These are phyloP conservation scores for Odontothrips loti DNA, from an alignment of 2,888 invertebrate genomes.

Conservation along the genomic window DNA sequence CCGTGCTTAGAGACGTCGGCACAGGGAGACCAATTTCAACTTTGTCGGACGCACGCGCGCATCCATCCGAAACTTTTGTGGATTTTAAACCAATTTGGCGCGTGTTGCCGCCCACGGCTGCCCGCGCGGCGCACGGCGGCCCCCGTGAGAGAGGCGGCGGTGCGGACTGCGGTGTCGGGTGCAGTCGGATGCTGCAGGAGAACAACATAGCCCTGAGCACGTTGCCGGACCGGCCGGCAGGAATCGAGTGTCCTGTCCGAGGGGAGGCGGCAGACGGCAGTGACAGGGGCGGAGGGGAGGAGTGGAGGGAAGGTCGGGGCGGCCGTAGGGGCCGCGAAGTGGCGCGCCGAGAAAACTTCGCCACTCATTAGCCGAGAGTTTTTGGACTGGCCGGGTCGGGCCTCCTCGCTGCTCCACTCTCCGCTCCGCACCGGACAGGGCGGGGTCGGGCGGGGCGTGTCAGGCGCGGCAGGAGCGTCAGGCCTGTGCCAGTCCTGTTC, in stretches of 20 bases:
- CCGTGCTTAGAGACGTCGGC: not conserved
- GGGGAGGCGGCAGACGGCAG: not conserved
- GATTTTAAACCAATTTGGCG: not conserved
- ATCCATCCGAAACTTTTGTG: not conserved
- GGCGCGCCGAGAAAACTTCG: not conserved
- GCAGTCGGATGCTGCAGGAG: not conserved
- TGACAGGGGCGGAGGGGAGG: not conserved
- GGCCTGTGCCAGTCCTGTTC: not conserved
- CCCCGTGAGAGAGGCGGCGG: not conserved
- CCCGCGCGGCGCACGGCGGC: no score
- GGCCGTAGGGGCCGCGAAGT: not conserved
- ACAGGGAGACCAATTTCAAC: not conserved
- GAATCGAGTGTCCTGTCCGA: not conserved
- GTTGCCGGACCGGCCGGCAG: no score
- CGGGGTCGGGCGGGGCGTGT: no score
- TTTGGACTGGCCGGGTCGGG: not conserved
- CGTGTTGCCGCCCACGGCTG: not conserved
- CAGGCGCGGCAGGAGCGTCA: not conserved
- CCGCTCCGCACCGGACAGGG: not conserved
- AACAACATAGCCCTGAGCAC: no score
- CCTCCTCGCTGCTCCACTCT: not conserved
- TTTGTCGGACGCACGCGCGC: not conserved
- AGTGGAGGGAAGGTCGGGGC: not conserved
- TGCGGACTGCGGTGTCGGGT: not conserved
- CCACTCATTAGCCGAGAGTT: slow-evolving; percentile 26